Base-by-base conservation (phyloP, 2,888 invertebrate genomes). In the Cephus pulcher region DNA sequence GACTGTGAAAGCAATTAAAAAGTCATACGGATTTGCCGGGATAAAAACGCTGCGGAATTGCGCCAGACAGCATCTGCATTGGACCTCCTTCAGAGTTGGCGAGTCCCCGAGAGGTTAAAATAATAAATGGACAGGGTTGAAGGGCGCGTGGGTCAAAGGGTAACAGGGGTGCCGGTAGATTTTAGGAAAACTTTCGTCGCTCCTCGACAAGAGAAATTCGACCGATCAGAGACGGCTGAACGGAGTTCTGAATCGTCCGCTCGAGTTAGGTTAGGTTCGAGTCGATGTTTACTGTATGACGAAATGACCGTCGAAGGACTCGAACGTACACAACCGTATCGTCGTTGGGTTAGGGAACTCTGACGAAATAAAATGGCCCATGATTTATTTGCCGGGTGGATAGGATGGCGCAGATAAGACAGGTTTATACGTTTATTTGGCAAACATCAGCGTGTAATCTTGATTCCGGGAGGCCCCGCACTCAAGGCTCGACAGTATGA, bases 401-500 rank as follows among this genome's bases (percentile, higher is more conserved):
- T 75, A 73, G 84, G 81, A 82, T 79, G 71, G 78, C 40, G 34
- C 32, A 76, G 81, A 79, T 77, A 71, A 76, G 70, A 79, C 74
- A 34, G 76, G 76, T 76, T 80, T 78, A 78, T 80, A 80, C 82
- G 82, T 85, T 84, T 84, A 83, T 84, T 84, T 79, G 83, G 81
- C 85, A 81, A 85, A 83, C 80, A 83, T 85, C 82, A 81, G 82
- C 56, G 75, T 76, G 84, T 80, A 82, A 85, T 85, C 85, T 85
- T 81, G 84, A 80, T 82, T 81, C 79, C 80, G 37, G 75, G 75
- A 82, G 79, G 80, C 68, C 73, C 73, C 37, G 68, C 56, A 56
- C 56, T 56, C 56, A 56, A 56, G 9, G 9, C 56, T 56, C 56
- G 23, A 23, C 23, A 23, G 56, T 56, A 23, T 56, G 75, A 75